These are phyloP conservation scores for Elysia chlorotica DNA, from an alignment of 1,140 invertebrate genomes.

Conservation along the genomic window DNA sequence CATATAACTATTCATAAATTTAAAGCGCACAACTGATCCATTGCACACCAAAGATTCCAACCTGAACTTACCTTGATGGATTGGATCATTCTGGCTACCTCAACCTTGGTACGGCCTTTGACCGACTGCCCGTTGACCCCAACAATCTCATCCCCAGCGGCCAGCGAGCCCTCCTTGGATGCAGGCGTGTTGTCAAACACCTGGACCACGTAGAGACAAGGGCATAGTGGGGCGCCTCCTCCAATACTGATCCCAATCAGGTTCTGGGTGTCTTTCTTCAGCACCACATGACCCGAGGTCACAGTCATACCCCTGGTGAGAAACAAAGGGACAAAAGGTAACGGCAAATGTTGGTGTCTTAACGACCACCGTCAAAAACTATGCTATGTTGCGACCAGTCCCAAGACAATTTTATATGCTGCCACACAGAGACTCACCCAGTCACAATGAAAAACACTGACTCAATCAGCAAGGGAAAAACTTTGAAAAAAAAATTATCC, in stretches of 20 bases:
- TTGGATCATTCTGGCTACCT: slow-evolving; percentile 98
- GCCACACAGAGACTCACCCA: too few species aligned
- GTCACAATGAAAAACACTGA: too few species aligned
- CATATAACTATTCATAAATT: too few species aligned
- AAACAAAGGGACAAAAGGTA: slow-evolving; percentile 7
- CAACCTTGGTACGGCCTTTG: slow-evolving; percentile 96
- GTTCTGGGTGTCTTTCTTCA: slow-evolving; percentile 93
- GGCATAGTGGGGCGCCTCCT: slow-evolving; percentile 88
- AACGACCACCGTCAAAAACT: too few species aligned
- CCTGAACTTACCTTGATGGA: slow-evolving; percentile 74
- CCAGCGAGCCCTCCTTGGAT: slow-evolving; percentile 64
- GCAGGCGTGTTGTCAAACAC: slow-evolving; percentile 98
- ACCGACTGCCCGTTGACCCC: slow-evolving; percentile 90
- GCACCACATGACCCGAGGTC: slow-evolving; percentile 88
- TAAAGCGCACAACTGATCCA: too few species aligned
- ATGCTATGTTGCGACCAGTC: too few species aligned
- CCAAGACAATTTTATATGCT: too few species aligned
- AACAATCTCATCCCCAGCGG: slow-evolving; percentile 93
- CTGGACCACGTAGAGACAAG: slow-evolving; percentile 96
- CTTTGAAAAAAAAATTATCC: too few species aligned
- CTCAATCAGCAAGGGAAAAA: too few species aligned
- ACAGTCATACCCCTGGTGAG: slow-evolving; percentile 90
- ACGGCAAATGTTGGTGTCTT: too few species aligned
- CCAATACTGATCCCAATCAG: slow-evolving; percentile 98
- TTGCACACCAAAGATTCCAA: too few species aligned